These are phyloP conservation scores for Thereuonema tuberculata DNA, from an alignment of 1,140 invertebrate species.

Conservation along the genomic window DNA sequence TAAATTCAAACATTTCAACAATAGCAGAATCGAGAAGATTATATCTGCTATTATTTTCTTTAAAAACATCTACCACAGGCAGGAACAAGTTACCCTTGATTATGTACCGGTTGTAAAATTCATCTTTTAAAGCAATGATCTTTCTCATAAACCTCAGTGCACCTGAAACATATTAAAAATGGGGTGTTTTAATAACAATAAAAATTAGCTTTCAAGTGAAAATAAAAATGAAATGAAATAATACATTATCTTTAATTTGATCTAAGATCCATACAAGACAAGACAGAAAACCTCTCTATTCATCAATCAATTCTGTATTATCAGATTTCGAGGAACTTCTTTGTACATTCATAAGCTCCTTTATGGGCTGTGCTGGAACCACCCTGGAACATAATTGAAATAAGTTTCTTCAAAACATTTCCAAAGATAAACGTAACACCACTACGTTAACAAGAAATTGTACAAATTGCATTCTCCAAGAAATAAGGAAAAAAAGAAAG, in stretches of 20 bases:
- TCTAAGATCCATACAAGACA: neutral
- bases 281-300: neutral
- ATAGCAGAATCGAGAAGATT: conserved; percentile 98
- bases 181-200: neutral
- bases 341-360: no score
- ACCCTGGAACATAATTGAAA: no score
- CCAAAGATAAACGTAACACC: no score
- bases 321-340: neutral
- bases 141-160: conserved; percentile 93
- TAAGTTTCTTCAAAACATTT: no score
- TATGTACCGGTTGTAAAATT: conserved; percentile 95
- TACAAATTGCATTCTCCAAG: no score
- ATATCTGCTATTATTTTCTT: conserved; percentile 91
- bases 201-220: neutral
- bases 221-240: neutral
- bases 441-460: no score
- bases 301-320: neutral
- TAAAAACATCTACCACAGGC: conserved; percentile 91
- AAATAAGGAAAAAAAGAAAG: no score
- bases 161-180: conserved; percentile 35
- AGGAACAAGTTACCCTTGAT: conserved; percentile 90
- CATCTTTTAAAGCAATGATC: conserved; percentile 93
- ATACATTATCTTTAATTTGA: neutral
- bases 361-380: no score
- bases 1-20: conserved; percentile 98